phyloP scores from a whole-genome alignment of 2,113 vertebrate genomes.

The Vulpes ferrilata region DNA sequence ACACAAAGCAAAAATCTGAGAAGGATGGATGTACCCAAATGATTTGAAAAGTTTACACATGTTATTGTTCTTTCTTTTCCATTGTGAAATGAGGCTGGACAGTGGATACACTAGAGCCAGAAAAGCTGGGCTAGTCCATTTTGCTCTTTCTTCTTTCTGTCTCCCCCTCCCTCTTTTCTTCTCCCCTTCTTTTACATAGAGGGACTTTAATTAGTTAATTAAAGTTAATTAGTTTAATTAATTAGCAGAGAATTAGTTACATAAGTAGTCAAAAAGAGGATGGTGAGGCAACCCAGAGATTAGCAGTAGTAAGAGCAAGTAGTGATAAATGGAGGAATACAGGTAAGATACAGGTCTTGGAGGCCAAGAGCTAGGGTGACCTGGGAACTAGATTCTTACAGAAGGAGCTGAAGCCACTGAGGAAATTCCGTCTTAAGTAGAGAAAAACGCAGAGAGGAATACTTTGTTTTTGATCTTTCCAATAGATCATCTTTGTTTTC shows the following conservation, averaged over 20 bases:
- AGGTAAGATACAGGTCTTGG: neutral
- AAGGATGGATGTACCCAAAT: neutral
- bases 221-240: too few species aligned
- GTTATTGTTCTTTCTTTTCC: slow-evolving; percentile 24
- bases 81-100: neutral
- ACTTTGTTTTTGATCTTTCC: neutral
- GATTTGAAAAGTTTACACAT: neutral
- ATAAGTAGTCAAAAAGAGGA: neutral
- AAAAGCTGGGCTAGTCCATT: neutral
- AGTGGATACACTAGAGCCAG: neutral
- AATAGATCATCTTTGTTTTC: neutral
- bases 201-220: neutral
- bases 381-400: slow-evolving; percentile 14
- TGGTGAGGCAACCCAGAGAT: neutral
- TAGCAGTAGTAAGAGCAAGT: neutral
- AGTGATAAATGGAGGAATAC: neutral
- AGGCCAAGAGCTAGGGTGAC: neutral
- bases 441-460: neutral
- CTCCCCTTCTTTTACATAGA: neutral
- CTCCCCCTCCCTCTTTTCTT: neutral
- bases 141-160: neutral
- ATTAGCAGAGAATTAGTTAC: neutral
- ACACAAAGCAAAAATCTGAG: slow-evolving; percentile 14
- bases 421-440: neutral
- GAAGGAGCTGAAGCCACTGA: neutral